Evolutionary conservation across 2,113 vertebrate species (phyloP), one percentile per base, ranked within the genome.

Genomic region (Menura novaehollandiae): DNA sequence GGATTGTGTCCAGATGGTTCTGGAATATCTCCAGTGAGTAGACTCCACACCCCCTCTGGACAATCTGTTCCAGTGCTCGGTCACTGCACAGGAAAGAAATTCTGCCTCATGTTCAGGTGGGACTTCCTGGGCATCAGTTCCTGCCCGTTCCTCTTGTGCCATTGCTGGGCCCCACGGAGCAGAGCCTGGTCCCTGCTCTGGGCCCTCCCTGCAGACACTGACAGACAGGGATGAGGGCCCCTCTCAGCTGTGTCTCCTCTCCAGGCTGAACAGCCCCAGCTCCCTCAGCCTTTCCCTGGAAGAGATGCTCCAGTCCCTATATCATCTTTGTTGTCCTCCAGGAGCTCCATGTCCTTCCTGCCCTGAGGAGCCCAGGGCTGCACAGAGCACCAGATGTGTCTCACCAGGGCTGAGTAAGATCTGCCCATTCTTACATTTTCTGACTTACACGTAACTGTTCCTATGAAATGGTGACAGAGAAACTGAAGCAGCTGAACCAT

Each of bases 341-440:
- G 80, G 46, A 52, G 26, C 10, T 72, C 80, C 56, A 2, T 32
- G 47, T 52, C 47, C 33, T 21, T 63, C 1, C 68, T 46, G 39
- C 33, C 2, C 37, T 27, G 46, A 60, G 53, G 37, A 43, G 2
- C 17, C 37, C 62, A 33, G 53, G 0, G 1, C 44, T 37, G 53
- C 33, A 28, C 46, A 27, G 22, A 53, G 39, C 28, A 1, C 47
- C 46, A 69, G 39, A 39, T 28, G 19, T 39, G 23, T 28, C 27
- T 6, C 4, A 0, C 22, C 47, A 78, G n/a, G 24, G 10, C 28
- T 44, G 26, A 37, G 32, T 39, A 62, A 47, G 16, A 63, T 81
- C 60, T 95, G 30, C 23, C 32, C 90, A 82, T 92, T 80, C 55
- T 85, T 60, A 63, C 3, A 10, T 94, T 98, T 94, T 95, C 94